These are phyloP conservation scores for Heterodera schachtii DNA, from an alignment of 1,140 invertebrate genomes.

Conservation along the genomic window DNA sequence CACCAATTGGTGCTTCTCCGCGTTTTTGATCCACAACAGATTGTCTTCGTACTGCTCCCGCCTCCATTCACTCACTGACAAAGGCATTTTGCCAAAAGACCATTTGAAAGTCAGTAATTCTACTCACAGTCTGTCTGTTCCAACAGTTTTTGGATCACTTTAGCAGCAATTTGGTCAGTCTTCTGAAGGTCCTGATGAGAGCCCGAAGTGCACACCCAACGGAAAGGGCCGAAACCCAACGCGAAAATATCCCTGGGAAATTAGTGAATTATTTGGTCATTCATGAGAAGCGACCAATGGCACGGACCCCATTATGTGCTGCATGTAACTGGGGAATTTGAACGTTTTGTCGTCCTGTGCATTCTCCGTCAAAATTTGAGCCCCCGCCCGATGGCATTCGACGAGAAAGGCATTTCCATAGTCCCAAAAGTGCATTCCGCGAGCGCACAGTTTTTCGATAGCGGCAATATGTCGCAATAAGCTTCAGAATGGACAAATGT, in stretches of 20 bases:
- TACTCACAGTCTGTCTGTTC: conserved; percentile 60
- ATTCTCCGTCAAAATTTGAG: conserved; percentile 56
- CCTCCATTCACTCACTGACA: conserved; percentile 17
- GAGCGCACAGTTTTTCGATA: conserved; percentile 71
- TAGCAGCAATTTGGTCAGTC: conserved; percentile 72
- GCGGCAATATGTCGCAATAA: conserved; percentile 72
- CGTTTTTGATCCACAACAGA: conserved; percentile 73
- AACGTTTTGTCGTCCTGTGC: conserved; percentile 69
- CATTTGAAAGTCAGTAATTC: background rate
- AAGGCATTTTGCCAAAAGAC: background rate
- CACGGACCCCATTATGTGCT: conserved; percentile 75
- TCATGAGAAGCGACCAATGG: background rate
- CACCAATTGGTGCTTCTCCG: conserved; percentile 72
- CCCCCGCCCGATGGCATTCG: conserved; percentile 73
- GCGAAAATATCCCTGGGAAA: conserved; percentile 73
- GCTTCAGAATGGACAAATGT: conserved; percentile 62
- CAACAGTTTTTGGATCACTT: conserved; percentile 70
- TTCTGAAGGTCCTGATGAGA: conserved; percentile 69
- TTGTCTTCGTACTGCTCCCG: conserved; percentile 73
- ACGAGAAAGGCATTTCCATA: conserved; percentile 77
- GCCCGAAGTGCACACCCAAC: conserved; percentile 75
- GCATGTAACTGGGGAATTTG: conserved; percentile 75
- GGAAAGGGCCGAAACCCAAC: conserved; percentile 76
- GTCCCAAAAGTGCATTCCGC: conserved; percentile 75
- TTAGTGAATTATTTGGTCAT: background rate